Evolutionary conservation across 2,888 invertebrate species (phyloP).

Genomic region (Seira sanloemensis): DNA sequence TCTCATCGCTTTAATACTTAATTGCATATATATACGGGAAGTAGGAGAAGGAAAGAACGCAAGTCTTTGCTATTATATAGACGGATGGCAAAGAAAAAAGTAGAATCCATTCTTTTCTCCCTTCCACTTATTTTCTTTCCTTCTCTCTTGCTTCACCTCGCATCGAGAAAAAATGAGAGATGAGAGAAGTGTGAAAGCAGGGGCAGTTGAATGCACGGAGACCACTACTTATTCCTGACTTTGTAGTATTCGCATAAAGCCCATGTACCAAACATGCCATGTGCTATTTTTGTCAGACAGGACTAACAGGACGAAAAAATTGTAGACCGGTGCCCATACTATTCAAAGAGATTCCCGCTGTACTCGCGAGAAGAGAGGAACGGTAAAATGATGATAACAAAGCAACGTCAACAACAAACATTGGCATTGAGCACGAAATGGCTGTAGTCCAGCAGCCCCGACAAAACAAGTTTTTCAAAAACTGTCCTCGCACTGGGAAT

Average conservation of each 20-base stretch:
- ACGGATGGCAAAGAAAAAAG: neutral
- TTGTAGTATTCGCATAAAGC: too few species aligned
- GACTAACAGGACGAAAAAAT: too few species aligned
- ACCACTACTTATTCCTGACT: neutral
- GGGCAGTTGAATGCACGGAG: neutral
- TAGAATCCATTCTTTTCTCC: neutral
- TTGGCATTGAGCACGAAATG: too few species aligned
- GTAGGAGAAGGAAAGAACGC: neutral
- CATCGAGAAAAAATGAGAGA: neutral
- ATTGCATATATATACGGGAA: neutral
- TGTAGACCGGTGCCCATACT: too few species aligned
- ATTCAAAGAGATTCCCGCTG: too few species aligned
- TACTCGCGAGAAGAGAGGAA: too few species aligned
- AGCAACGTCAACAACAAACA: too few species aligned
- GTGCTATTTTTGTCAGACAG: too few species aligned
- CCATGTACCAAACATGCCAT: neutral
- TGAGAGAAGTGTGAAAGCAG: neutral
- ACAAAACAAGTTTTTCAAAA: too few species aligned
- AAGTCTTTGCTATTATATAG: neutral
- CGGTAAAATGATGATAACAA: too few species aligned
- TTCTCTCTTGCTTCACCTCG: neutral
- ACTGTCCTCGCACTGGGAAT: too few species aligned
- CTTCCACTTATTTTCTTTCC: neutral
- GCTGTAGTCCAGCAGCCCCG: too few species aligned
- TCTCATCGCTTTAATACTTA: neutral